These are phyloP conservation scores for Coelopa pilipes DNA, from an alignment of 2,888 invertebrate species.

Conservation along the genomic window DNA sequence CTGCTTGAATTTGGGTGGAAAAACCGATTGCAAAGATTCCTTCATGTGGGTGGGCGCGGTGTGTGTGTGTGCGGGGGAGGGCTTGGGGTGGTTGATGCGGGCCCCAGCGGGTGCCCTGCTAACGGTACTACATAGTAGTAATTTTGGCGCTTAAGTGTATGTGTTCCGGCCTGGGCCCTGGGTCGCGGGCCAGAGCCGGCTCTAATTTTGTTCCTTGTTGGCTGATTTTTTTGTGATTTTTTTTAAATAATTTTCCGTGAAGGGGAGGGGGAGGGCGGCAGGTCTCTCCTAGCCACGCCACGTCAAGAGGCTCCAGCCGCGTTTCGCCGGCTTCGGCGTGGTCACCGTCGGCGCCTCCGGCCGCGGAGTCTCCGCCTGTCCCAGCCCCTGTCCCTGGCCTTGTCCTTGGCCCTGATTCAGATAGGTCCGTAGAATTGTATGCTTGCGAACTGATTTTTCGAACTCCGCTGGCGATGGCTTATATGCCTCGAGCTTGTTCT, in stretches of 20 bases:
- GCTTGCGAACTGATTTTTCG: constrained; percentile 58
- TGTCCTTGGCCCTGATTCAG: constrained; percentile 48
- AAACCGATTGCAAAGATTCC: not conserved
- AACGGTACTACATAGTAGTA: constrained; percentile 62
- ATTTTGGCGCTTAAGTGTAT: constrained; percentile 52
- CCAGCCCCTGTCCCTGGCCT: constrained; percentile 32
- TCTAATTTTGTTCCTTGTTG: not conserved
- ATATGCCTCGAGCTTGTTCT: constrained; percentile 58
- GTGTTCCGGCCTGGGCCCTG: not conserved
- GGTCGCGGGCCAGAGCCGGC: too few relatives aligned
- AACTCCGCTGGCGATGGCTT: constrained; percentile 58
- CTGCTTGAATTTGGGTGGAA: too few relatives aligned
- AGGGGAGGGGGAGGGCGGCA: too few relatives aligned
- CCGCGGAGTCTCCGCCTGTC: too few relatives aligned
- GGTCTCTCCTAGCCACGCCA: constrained; percentile 57
- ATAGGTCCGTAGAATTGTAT: constrained; percentile 58
- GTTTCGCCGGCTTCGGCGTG: constrained; percentile 46
- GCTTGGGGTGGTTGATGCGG: too few relatives aligned
- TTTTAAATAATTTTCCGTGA: not conserved
- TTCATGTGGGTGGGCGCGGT: not conserved
- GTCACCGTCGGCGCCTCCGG: constrained; percentile 51
- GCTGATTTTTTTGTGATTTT: not conserved
- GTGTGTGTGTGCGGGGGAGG: too few relatives aligned
- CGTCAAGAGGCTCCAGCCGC: constrained; percentile 61
- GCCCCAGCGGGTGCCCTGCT: not conserved